These are phyloP conservation scores for Spongia lamella DNA, from an alignment of 37 sponge, comb jelly and placozoan species.

Conservation along the genomic window DNA sequence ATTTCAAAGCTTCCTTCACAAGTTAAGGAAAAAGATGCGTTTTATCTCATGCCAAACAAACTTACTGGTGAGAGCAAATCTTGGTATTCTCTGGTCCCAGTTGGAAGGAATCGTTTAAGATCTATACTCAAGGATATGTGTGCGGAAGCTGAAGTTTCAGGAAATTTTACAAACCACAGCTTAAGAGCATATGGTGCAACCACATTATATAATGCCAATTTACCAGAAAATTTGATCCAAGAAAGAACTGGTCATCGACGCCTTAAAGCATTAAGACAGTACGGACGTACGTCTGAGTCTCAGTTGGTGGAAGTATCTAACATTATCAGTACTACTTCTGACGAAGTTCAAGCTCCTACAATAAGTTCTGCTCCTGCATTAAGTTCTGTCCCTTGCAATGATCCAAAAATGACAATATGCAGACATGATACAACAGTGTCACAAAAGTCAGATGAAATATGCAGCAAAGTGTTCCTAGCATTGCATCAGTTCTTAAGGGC, in stretches of 20 bases:
- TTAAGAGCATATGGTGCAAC: slow-evolving; percentile 40
- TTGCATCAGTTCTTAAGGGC: too few species aligned
- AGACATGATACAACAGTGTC: too few species aligned
- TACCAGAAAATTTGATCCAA: slow-evolving; percentile 38
- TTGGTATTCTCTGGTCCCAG: slow-evolving; percentile 33
- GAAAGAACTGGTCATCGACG: slow-evolving; percentile 42
- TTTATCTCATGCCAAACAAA: too few species aligned
- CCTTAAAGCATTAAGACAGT: slow-evolving; percentile 14
- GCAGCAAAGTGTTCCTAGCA: too few species aligned
- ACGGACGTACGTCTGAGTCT: slow-evolving; percentile 19
- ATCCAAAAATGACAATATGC: too few species aligned
- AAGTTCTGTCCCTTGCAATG: too few species aligned
- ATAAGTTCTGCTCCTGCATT: too few species aligned
- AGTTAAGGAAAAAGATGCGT: neutral
- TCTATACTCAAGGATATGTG: slow-evolving; percentile 44
- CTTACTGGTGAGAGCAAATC: neutral
- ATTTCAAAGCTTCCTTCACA: neutral
- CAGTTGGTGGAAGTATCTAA: slow-evolving; percentile 28
- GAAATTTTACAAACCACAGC: slow-evolving; percentile 56
- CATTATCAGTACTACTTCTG: too few species aligned
- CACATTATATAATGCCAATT: slow-evolving; percentile 13
- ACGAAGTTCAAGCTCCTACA: too few species aligned
- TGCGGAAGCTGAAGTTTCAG: neutral
- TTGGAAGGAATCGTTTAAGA: slow-evolving; percentile 21
- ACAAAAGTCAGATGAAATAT: too few species aligned